Conservation (phyloP, 2,113 vertebrate species). For the Lophius piscatorius region DNA sequence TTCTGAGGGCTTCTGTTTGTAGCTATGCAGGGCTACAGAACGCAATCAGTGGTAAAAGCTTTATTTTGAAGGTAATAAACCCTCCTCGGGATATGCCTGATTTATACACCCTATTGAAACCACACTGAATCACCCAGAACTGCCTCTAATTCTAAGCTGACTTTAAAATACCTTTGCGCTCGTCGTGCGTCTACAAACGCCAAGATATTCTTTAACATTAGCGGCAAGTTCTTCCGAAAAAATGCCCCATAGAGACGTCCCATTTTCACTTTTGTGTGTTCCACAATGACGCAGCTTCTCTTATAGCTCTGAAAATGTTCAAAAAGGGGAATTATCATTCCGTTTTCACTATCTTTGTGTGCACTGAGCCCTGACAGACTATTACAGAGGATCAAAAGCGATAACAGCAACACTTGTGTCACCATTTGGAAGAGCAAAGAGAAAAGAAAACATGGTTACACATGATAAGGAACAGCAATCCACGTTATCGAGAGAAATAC, state of each 20-base stretch:
- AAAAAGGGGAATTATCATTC: neutral
- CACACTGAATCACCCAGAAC: constrained; percentile 63
- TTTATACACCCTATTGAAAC: constrained; percentile 64
- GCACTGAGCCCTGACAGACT: constrained; percentile 26
- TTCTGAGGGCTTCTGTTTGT: constrained; percentile 11
- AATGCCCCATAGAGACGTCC: neutral
- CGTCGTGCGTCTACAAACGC: constrained; percentile 13
- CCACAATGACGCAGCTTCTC: neutral
- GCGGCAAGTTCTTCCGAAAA: no score
- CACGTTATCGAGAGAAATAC: neutral
- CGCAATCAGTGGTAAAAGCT: constrained; percentile 69
- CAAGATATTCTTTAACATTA: constrained; percentile 1
- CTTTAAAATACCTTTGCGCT: constrained; percentile 53
- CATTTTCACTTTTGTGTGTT: neutral
- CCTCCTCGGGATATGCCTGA: constrained; percentile 62
- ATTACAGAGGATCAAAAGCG: constrained; percentile 12
- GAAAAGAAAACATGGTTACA: constrained; percentile 1
- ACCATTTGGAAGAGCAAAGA: neutral
- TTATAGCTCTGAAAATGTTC: constrained; percentile 1
- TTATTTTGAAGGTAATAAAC: constrained; percentile 70
- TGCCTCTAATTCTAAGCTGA: constrained; percentile 50
- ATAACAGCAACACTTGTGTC: constrained; percentile 1
- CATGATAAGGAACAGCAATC: constrained; percentile 1
- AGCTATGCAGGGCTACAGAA: constrained; percentile 14
- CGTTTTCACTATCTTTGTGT: neutral